Evolutionary conservation across 2,113 vertebrate species (phyloP).

Genomic region (Zeus faber): DNA sequence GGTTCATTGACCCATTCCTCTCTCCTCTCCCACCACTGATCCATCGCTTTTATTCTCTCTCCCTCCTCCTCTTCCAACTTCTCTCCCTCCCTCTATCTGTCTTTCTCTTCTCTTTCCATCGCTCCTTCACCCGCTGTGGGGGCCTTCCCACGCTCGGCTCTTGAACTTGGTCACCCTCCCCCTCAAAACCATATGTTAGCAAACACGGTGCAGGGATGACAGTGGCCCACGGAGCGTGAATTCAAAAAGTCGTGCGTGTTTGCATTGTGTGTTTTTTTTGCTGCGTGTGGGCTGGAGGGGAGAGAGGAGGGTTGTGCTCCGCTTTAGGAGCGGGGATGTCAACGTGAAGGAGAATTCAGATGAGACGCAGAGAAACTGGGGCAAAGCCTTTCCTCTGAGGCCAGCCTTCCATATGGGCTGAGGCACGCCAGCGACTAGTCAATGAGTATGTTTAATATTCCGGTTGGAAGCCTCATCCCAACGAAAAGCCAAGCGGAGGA

Average conservation of each 20-base stretch:
- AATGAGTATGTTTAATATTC: too few relatives aligned
- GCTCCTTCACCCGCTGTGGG: constrained; percentile 45
- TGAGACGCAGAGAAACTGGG: constrained; percentile 49
- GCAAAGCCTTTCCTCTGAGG: constrained; percentile 17
- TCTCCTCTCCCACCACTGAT: constrained; percentile 32
- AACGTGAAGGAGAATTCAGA: constrained; percentile 40
- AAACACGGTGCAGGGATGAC: constrained; percentile 28
- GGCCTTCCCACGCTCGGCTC: constrained; percentile 66
- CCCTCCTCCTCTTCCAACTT: constrained; percentile 23
- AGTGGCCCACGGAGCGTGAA: constrained; percentile 26
- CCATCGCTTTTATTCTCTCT: constrained; percentile 42
- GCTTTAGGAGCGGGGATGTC: constrained; percentile 50
- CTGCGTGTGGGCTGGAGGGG: constrained; percentile 16
- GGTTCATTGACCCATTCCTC: constrained; percentile 46
- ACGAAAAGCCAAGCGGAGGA: too few relatives aligned
- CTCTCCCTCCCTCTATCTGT: neutral
- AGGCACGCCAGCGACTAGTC: too few relatives aligned
- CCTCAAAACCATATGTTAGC: constrained; percentile 32
- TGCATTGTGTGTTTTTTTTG: constrained; percentile 2
- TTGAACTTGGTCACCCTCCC: constrained; percentile 51
- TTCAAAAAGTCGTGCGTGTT: constrained; percentile 15
- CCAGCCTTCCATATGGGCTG: constrained; percentile 11
- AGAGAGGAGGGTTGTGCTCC: too few relatives aligned
- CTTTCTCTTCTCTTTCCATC: constrained; percentile 35
- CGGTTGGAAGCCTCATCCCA: too few relatives aligned